A percentile compares a stretch with the other conserved stretches of the same genome.
Conservation (phyloP, 2,113 vertebrate genomes). For the Eclectus roratus region DNA sequence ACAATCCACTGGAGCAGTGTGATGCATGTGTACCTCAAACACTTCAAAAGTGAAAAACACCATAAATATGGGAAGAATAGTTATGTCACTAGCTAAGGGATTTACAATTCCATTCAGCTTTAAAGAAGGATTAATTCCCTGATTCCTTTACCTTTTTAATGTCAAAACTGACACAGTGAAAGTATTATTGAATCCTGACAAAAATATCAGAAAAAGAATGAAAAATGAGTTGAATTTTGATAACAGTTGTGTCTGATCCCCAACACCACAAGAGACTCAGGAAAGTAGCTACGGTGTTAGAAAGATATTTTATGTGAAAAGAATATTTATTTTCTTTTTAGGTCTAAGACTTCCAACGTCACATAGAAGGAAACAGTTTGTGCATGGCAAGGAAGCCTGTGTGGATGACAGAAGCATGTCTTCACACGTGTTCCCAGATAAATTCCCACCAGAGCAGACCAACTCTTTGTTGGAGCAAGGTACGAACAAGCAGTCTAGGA, state of each 20-base stretch:
- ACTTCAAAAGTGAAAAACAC: not conserved
- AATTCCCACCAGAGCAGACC: not conserved
- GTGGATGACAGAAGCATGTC: conserved; percentile 4
- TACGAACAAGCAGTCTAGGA: not conserved
- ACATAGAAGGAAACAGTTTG: conserved; percentile 4
- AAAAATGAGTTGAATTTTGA: conserved; percentile 9
- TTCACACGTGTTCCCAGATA: not conserved
- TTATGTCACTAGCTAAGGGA: not conserved
- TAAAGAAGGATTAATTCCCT: not conserved
- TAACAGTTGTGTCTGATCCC: not conserved
- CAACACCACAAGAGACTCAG: not conserved
- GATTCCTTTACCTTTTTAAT: not conserved
- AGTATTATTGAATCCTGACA: not conserved
- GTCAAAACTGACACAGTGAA: not conserved
- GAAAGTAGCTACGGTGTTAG: not conserved
- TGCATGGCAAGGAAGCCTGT: conserved; percentile 15
- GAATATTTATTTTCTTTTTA: not conserved
- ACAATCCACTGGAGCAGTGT: not conserved
- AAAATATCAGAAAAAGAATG: not conserved
- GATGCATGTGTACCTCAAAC: not conserved
- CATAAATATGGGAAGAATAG: not conserved
- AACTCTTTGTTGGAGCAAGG: not conserved
- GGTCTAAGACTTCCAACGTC: not conserved
- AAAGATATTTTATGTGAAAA: conserved; percentile 15
- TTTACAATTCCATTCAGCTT: not conserved